Base-by-base conservation (phyloP, 2,113 vertebrate species). In the Nothocercus julius region DNA sequence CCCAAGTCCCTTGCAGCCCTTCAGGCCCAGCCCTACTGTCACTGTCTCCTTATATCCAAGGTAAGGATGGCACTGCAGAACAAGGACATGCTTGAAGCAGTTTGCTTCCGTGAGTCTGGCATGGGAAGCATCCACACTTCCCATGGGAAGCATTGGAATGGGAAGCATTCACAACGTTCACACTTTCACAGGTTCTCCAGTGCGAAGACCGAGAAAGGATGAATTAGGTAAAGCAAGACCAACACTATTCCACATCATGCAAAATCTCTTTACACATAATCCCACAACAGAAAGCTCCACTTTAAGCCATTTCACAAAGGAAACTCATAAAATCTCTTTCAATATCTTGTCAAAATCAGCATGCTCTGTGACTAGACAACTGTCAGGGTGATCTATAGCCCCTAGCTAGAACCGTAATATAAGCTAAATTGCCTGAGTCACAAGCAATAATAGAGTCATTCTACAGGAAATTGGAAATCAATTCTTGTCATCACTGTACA, bases 381-480 rank as follows among this genome's bases (percentile, higher is more conserved):
- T 98, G 98, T 98, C 98, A 98, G 95, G 73, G 97, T 98, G 98
- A 99, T 99, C 98, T 98, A 98, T 98, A 97, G 97, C 97, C 97
- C 96, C 95, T 82, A 94, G 97, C 97, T 96, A 95, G 93, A 91
- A 91, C 96, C 92, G 97, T 98, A 98, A 98, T 98, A 98, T 97
- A 97, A 98, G 98, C 98, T 98, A 98, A 99, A 99, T 98, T 98
- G 98, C 98, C 97, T 97, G 97, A 98, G 98, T 98, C 98, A 97
- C 98, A 98, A 95, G 98, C 98, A 97, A 98, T 98, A 98, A 99
- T 98, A 98, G 98, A 98, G 98, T 98, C 98, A 98, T 98, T 99
- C 98, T 98, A 98, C 97, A 98, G 98, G 98, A 99, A 99, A 99
- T 98, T 98, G 98, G 98, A 99, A 99, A 99, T 99, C 98, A 98